These are phyloP conservation scores for Saccostrea glomerata DNA, from an alignment of 1,140 invertebrate genomes.

Conservation along the genomic window DNA sequence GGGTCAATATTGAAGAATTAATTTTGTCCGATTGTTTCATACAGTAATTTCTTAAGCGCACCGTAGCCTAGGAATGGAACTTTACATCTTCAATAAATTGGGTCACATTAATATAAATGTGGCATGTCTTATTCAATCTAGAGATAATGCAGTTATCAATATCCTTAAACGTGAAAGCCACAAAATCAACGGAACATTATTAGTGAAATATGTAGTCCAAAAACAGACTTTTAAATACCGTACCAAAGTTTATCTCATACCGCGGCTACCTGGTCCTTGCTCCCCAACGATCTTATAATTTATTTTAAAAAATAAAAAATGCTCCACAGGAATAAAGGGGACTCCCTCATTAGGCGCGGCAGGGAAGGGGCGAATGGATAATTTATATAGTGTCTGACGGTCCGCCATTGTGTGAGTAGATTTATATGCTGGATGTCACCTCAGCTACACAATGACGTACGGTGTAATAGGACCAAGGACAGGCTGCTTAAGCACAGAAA, in stretches of 20 bases:
- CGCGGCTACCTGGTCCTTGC: not conserved
- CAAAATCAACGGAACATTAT: constrained; percentile 12
- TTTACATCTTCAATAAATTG: not conserved
- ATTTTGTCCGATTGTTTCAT: not conserved
- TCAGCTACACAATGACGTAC: not conserved
- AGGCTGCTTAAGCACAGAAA: not conserved
- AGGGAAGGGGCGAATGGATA: constrained; percentile 32
- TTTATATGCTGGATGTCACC: not conserved
- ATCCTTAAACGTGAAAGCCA: not conserved
- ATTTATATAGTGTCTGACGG: constrained; percentile 22
- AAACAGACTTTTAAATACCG: constrained; percentile 37
- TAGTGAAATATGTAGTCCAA: constrained; percentile 29
- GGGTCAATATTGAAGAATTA: not conserved
- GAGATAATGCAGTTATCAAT: constrained; percentile 17
- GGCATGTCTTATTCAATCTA: constrained; percentile 1
- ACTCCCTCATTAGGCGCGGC: constrained; percentile 21
- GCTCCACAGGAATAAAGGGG: constrained; percentile 13
- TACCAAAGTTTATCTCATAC: constrained; percentile 28
- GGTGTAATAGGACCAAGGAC: not conserved
- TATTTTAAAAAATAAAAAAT: constrained; percentile 8
- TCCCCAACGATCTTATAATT: constrained; percentile 20
- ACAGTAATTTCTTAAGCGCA: not conserved
- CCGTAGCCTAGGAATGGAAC: not conserved
- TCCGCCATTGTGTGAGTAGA: not conserved
- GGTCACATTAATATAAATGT: not conserved